phyloP scores from a whole-genome alignment of 2,113 vertebrate species.

The Uropsilus gracilis region DNA sequence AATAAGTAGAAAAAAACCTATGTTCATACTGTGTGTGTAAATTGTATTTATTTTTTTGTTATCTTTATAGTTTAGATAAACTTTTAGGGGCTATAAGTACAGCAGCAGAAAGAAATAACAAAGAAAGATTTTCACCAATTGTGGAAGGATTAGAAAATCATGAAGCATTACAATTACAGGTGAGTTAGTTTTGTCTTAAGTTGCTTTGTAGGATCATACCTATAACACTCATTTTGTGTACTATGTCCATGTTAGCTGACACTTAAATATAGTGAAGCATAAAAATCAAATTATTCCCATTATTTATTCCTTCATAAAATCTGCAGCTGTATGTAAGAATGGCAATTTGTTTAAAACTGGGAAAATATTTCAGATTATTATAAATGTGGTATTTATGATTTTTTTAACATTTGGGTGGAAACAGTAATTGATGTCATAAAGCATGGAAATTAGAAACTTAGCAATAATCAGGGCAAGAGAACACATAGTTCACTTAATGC shows the following conservation, averaged over 20 bases:
- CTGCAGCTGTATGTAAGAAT: background rate
- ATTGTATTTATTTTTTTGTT: slow-evolving; percentile 79
- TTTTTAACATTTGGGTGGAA: slow-evolving; percentile 2
- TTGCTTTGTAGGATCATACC: slow-evolving; percentile 14
- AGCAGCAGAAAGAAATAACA: slow-evolving; percentile 94
- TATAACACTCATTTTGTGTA: background rate
- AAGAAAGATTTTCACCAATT: slow-evolving; percentile 94
- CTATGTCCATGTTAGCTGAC: background rate
- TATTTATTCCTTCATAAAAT: background rate
- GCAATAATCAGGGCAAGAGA: background rate
- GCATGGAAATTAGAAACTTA: background rate
- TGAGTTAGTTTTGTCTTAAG: slow-evolving; percentile 70
- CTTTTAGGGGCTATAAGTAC: slow-evolving; percentile 96
- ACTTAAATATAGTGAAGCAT: background rate
- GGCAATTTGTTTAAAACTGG: background rate
- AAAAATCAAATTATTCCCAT: slow-evolving; percentile 47
- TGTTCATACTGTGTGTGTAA: slow-evolving; percentile 77
- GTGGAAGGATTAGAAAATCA: slow-evolving; percentile 98
- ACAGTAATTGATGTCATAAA: slow-evolving; percentile 1
- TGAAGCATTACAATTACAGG: slow-evolving; percentile 96
- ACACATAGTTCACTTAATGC: background rate
- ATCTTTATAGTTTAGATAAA: slow-evolving; percentile 91
- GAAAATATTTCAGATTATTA: background rate
- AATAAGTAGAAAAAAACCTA: slow-evolving; percentile 73
- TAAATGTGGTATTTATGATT: background rate